Conservation (phyloP, 2,113 vertebrate species). For the Toxotes chatareus region DNA sequence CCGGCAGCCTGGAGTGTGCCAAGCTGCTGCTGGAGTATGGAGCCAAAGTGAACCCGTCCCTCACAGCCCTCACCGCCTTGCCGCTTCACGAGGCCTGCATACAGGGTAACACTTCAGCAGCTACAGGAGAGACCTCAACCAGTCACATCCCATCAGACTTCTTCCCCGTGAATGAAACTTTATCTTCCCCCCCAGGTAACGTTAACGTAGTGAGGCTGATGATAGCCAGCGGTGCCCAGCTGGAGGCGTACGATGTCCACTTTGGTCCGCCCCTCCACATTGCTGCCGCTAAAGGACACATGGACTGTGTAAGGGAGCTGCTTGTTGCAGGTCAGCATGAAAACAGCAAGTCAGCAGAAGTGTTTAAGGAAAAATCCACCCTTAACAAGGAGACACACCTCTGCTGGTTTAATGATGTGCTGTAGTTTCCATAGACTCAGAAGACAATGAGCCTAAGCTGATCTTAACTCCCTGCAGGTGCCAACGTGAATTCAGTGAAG, state of each 20-base stretch:
- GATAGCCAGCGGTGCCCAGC: conserved; percentile 87
- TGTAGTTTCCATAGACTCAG: neutral
- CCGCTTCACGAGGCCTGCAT: conserved; percentile 95
- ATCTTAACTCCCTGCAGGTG: conserved; percentile 79
- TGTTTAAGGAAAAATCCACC: neutral
- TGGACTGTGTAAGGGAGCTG: conserved; percentile 88
- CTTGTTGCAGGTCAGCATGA: conserved; percentile 87
- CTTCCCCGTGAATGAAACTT: neutral
- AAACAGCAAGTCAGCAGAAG: neutral
- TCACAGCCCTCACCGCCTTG: conserved; percentile 87
- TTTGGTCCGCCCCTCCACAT: conserved; percentile 92
- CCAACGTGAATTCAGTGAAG: conserved; percentile 90
- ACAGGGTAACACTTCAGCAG: conserved; percentile 82
- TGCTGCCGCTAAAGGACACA: conserved; percentile 88
- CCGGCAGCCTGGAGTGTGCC: conserved; percentile 90
- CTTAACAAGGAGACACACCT: neutral
- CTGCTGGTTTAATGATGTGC: neutral
- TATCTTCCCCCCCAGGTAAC: conserved; percentile 81
- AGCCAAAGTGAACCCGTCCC: conserved; percentile 89
- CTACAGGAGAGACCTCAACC: neutral
- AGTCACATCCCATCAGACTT: rapidly evolving
- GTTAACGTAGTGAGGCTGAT: conserved; percentile 88
- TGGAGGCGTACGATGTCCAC: conserved; percentile 92
- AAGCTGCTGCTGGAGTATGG: conserved; percentile 88
- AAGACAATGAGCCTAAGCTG: neutral